These are phyloP conservation scores for Phocoena phocoena DNA, from an alignment of 2,113 vertebrate species.

Conservation along the genomic window DNA sequence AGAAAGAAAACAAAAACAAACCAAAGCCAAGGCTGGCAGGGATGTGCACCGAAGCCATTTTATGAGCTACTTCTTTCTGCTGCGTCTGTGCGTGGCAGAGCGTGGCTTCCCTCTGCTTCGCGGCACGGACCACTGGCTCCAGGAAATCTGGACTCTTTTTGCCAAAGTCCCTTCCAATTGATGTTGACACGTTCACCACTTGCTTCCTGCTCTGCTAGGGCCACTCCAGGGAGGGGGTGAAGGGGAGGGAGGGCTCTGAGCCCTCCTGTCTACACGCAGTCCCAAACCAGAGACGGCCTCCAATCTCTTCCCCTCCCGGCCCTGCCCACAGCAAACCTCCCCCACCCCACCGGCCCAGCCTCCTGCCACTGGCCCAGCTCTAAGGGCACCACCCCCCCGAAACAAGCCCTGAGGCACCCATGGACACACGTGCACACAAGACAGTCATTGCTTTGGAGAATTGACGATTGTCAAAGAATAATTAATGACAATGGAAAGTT, in stretches of 20 bases:
- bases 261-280: neutral
- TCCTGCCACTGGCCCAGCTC: neutral
- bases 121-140: neutral
- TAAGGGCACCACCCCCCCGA: neutral
- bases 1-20: neutral
- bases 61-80: neutral
- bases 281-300: neutral
- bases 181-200: neutral
- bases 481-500: neutral
- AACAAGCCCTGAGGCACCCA: neutral
- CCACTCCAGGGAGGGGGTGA: neutral
- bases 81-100: neutral
- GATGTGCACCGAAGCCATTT: rapidly evolving
- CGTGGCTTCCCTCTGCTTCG: neutral
- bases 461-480: neutral
- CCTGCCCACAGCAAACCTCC: neutral
- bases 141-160: neutral
- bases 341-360: neutral
- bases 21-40: neutral
- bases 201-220: neutral
- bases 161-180: constrained; percentile 23
- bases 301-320: neutral
- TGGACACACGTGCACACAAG: rapidly evolving
- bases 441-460: neutral
- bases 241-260: neutral